Base-by-base conservation (phyloP, 2,888 invertebrate species). In the Scaptomyza polygonia region DNA sequence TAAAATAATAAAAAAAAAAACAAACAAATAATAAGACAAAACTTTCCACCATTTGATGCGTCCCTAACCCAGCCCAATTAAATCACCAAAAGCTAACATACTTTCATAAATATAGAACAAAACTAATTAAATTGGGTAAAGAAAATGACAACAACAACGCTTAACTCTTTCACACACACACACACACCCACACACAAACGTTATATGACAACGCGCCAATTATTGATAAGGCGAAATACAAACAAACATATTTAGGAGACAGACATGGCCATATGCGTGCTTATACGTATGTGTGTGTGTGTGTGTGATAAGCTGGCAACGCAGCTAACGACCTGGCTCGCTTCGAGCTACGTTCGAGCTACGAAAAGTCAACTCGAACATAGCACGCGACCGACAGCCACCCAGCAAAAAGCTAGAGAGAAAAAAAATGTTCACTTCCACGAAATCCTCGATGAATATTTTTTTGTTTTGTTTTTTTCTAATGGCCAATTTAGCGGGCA, bases 261-360 rank as follows among this genome's bases (percentile, higher is more conserved):
- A 49, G 27, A 34, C 29, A 27, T 45, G 70, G 71, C 64, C 58
- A 45, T 54, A 43, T 63, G 56, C 43, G 48, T 55, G 25, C 32
- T 18, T 36, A 27, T 53, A 9, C 48, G 5, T 36, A 16, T 61
- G 16, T 52, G 14, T 43, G 44, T 40, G 42, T 49, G 43, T 63
- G 57, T 65, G 71, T 71, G 57, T 77, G 81, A 81, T 75, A 78
- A 86, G 87, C 84, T 86, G 72, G 52, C 71, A 58, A 77, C 81
- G 81, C 86, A 81, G 79, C 74, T 64, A 68, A 51, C 61, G 54
- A 55, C 44, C 64, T 55, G 65, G 58, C 62, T 61, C 45, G 56
- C 45, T n/a, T 30, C 75, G 76, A 67, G 72, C 78, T 69, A 42
- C 55, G 74, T 52, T 57, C n/a, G n/a, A n/a, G n/a, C n/a, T n/a